Conservation (phyloP, 2,888 invertebrate genomes). For the Cancer borealis region DNA sequence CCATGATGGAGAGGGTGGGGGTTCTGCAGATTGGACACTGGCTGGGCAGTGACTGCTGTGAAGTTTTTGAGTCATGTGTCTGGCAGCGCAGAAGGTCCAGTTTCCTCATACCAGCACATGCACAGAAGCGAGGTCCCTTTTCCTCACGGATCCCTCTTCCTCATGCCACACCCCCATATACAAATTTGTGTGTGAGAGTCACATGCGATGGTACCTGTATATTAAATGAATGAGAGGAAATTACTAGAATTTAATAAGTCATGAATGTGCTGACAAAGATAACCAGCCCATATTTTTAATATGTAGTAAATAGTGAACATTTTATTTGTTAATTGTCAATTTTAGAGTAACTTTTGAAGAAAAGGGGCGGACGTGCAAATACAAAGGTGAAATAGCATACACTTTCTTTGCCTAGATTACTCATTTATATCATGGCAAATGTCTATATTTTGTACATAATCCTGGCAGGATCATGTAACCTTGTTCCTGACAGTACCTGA, state of each 20-base stretch:
- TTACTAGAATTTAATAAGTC: not conserved
- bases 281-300: not conserved
- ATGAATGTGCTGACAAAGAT: not conserved
- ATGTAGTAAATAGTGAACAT: too few species aligned
- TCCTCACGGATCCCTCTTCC: too few species aligned
- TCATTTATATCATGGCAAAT: not conserved
- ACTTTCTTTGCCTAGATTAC: constrained; percentile 24
- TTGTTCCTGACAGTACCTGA: constrained; percentile 59
- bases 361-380: not conserved
- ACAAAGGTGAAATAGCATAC: not conserved
- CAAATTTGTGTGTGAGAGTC: constrained; percentile 10
- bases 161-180: not conserved
- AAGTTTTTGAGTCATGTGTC: too few species aligned
- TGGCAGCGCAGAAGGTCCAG: too few species aligned
- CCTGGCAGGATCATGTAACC: constrained; percentile 12
- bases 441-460: constrained; percentile 47
- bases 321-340: not conserved
- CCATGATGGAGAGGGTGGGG: too few species aligned
- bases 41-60: too few species aligned
- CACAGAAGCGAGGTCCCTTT: too few species aligned
- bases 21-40: too few species aligned
- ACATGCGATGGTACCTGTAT: not conserved
- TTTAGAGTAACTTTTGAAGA: not conserved
- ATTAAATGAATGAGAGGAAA: not conserved
- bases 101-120: too few species aligned